Percentiles rank a stretch among this genome's conserved stretches.
These are phyloP conservation scores for Parazoanthus darwini DNA, from an alignment of 92 coral and sea anemone genomes.

Conservation along the genomic window DNA sequence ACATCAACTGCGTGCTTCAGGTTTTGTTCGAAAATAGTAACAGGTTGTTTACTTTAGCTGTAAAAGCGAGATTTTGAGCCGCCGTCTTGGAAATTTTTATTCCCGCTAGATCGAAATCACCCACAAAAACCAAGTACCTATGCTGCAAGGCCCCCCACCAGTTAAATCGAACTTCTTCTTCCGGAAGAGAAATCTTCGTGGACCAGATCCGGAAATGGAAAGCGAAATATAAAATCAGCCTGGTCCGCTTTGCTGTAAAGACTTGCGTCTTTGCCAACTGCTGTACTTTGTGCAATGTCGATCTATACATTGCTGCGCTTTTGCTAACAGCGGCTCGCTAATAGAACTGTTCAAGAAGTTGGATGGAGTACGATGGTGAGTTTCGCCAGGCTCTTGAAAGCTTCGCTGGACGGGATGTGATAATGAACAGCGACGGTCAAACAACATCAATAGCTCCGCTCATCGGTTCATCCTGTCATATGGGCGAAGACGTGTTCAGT, in stretches of 20 bases:
- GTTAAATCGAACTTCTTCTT: conserved; percentile 92
- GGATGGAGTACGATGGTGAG: not conserved
- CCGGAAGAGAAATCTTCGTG: conserved; percentile 75
- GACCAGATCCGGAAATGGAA: conserved; percentile 79
- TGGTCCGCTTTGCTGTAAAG: not conserved
- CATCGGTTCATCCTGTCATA: not conserved
- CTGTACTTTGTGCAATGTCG: not conserved
- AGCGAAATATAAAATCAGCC: conserved; percentile 69
- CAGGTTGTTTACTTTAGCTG: no score
- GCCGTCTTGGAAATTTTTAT: not conserved
- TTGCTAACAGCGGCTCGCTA: conserved; percentile 6
- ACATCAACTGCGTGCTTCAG: no score
- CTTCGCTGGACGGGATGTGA: not conserved
- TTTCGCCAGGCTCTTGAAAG: not conserved
- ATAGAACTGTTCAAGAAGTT: not conserved
- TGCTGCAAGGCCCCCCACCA: conserved; percentile 98
- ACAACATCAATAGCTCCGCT: not conserved
- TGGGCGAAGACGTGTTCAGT: not conserved
- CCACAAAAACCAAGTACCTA: conserved; percentile 95
- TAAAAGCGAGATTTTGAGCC: no score
- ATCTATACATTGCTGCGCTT: not conserved
- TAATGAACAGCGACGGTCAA: not conserved
- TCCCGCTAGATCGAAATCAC: conserved; percentile 73
- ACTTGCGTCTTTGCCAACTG: not conserved
- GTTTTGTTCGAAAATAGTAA: no score